phyloP scores from a whole-genome alignment of 2,113 vertebrate genomes.

The Crypturellus undulatus region DNA sequence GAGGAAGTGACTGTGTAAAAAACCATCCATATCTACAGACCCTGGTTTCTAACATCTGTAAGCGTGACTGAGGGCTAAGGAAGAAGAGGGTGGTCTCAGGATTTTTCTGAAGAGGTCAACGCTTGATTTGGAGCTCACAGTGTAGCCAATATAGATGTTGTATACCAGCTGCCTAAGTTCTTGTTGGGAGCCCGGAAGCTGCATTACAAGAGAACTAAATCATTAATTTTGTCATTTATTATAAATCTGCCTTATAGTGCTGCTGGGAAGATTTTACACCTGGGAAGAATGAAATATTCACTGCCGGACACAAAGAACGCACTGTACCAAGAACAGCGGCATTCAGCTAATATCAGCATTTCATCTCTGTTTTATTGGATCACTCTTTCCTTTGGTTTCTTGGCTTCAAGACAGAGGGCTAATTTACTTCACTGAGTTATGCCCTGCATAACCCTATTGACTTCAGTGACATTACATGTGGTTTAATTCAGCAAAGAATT shows the following conservation, averaged over 20 bases:
- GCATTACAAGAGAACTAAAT: slow-evolving; percentile 9
- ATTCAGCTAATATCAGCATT: slow-evolving; percentile 50
- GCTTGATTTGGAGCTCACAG: not conserved
- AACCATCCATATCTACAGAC: not conserved
- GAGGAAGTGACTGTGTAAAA: not conserved
- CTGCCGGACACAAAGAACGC: slow-evolving; percentile 25
- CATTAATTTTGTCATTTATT: slow-evolving; percentile 40
- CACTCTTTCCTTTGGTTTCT: slow-evolving; percentile 27
- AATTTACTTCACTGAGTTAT: slow-evolving; percentile 49
- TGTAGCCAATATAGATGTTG: not conserved
- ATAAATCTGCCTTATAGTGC: slow-evolving; percentile 9
- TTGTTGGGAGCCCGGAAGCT: not conserved
- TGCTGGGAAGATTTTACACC: slow-evolving; percentile 56
- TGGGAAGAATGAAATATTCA: slow-evolving; percentile 55
- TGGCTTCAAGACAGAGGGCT: slow-evolving; percentile 35
- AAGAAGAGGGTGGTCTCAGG: not conserved
- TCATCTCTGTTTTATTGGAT: slow-evolving; percentile 40
- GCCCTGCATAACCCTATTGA: slow-evolving; percentile 38
- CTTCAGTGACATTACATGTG: slow-evolving; percentile 35
- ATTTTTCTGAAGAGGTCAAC: not conserved
- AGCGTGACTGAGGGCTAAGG: not conserved
- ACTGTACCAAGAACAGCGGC: slow-evolving; percentile 24
- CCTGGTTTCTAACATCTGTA: not conserved
- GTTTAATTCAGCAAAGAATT: slow-evolving; percentile 46
- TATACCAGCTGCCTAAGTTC: not conserved